Evolutionary conservation across 2,888 invertebrate genomes (phyloP).

Genomic region (Notocelia uddmanniana): DNA sequence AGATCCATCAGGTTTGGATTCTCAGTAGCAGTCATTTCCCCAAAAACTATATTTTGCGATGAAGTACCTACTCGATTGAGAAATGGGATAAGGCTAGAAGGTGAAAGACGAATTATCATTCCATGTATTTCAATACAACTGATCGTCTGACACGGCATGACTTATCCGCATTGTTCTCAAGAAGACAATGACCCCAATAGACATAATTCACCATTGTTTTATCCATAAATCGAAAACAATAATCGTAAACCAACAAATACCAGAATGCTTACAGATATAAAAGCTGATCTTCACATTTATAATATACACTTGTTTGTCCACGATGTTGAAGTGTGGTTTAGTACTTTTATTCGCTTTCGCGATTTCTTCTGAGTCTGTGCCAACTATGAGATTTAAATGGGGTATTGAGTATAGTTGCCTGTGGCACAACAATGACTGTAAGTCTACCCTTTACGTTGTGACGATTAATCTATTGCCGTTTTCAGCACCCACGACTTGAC

Average conservation of each 20-base stretch:
- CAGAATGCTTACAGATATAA: slow-evolving; percentile 1
- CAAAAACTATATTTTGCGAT: too few relatives aligned
- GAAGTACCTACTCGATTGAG: too few relatives aligned
- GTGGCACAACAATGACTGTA: slow-evolving; percentile 69
- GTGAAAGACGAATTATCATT: neutral
- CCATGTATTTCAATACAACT: neutral
- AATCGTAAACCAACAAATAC: neutral
- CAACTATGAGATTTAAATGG: slow-evolving; percentile 7
- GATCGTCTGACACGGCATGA: neutral
- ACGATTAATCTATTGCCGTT: slow-evolving; percentile 26
- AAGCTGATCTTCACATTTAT: slow-evolving; percentile 8
- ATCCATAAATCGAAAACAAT: neutral
- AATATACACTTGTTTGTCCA: slow-evolving; percentile 39
- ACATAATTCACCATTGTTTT: slow-evolving; percentile 14
- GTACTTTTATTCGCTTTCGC: slow-evolving; percentile 54
- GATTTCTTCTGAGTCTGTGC: slow-evolving; percentile 50
- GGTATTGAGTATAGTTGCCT: slow-evolving; percentile 56
- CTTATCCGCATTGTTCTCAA: slow-evolving; percentile 12
- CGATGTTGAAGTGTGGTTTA: slow-evolving; percentile 57
- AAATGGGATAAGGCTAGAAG: too few relatives aligned
- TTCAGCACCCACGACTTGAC: neutral
- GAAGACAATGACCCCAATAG: slow-evolving; percentile 9
- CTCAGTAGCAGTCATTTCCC: too few relatives aligned
- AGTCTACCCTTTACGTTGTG: slow-evolving; percentile 53
- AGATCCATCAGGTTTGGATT: too few relatives aligned